Evolutionary conservation across 1,140 invertebrate species (phyloP).

Genomic region (Ceratosolen solmsi): DNA sequence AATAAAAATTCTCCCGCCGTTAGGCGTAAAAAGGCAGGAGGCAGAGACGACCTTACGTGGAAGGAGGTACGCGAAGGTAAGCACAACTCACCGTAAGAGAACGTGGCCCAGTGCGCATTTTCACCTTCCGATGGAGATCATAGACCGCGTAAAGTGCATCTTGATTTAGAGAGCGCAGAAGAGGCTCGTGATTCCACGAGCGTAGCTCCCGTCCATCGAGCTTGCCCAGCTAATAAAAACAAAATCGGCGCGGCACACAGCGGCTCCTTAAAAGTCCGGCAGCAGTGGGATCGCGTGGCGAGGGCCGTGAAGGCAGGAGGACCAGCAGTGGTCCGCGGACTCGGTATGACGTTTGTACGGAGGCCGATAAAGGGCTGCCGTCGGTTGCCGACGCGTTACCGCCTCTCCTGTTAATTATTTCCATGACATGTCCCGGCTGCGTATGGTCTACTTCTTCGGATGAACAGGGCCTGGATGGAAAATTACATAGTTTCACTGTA

Average conservation of each 20-base stretch:
- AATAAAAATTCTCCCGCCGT: too few relatives aligned
- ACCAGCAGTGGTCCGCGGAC: too few relatives aligned
- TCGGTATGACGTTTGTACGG: too few relatives aligned
- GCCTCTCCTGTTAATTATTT: background rate
- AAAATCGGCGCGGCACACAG: background rate
- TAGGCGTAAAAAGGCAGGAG: too few relatives aligned
- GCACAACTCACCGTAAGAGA: background rate
- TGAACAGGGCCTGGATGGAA: background rate
- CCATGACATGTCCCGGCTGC: background rate
- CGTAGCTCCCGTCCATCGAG: background rate
- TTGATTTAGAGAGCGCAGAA: too few relatives aligned
- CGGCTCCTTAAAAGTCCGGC: background rate
- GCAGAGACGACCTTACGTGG: too few relatives aligned
- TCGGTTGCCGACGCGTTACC: too few relatives aligned
- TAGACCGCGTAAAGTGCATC: too few relatives aligned
- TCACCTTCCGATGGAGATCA: background rate
- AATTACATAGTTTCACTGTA: background rate
- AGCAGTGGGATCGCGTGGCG: background rate
- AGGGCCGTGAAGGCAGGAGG: background rate
- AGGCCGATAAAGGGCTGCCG: too few relatives aligned
- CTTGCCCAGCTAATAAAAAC: too few relatives aligned
- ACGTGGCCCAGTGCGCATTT: background rate
- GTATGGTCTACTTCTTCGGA: too few relatives aligned
- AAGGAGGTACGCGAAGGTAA: background rate
- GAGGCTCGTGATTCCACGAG: background rate